Evolutionary conservation across 2,888 invertebrate species (phyloP).

Genomic region (Anthoptus insignis): DNA sequence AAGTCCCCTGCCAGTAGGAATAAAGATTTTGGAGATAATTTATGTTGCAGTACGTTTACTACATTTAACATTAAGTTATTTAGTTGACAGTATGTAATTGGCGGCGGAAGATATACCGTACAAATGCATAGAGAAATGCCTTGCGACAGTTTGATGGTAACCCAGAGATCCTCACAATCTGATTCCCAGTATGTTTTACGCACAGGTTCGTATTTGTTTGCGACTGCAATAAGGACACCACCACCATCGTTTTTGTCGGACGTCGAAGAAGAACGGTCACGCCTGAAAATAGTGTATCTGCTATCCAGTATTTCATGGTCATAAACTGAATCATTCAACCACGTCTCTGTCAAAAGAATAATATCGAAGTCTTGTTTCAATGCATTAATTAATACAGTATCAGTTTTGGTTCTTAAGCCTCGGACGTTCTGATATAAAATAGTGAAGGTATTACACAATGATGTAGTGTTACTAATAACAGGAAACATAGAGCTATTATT

Average conservation of each 20-base stretch:
- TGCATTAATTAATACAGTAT: neutral
- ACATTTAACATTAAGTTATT: constrained; percentile 4
- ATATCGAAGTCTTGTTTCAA: constrained; percentile 26
- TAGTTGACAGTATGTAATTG: neutral
- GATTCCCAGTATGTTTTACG: no score
- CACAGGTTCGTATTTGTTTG: no score
- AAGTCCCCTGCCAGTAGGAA: constrained; percentile 16
- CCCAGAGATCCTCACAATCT: no score
- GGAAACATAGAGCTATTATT: no score
- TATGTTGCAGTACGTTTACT: neutral
- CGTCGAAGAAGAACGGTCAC: constrained; percentile 10
- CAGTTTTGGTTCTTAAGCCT: constrained; percentile 20
- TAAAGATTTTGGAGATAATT: neutral
- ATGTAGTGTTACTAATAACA: no score
- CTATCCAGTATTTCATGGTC: constrained; percentile 22
- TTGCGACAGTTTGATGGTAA: no score
- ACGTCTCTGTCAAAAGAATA: constrained; percentile 42
- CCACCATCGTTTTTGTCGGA: neutral
- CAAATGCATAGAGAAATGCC: constrained; percentile 6
- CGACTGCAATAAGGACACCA: no score
- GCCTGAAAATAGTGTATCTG: constrained; percentile 19
- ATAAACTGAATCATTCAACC: constrained; percentile 18
- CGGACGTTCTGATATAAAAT: constrained; percentile 23
- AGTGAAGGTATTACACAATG: no score
- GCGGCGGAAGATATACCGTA: constrained; percentile 13